Evolutionary conservation across 2,113 vertebrate species (phyloP).

Genomic region (Melanostigma gelatinosum): DNA sequence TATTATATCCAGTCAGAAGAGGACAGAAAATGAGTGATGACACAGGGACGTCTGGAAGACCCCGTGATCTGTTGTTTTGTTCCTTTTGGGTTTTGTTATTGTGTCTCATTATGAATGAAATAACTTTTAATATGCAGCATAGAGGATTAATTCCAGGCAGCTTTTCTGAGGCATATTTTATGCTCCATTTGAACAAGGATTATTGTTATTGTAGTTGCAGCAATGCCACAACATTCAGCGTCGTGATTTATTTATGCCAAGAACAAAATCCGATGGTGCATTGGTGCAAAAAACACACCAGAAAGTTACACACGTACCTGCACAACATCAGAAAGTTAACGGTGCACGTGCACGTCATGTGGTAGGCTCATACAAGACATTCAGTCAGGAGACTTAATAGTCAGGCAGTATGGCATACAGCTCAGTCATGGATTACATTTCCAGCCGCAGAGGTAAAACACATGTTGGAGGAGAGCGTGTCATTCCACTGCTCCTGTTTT

Average conservation of each 20-base stretch:
- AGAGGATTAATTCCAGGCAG: not conserved
- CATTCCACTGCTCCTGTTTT: slow-evolving; percentile 31
- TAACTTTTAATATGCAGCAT: slow-evolving; percentile 18
- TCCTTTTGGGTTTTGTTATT: slow-evolving; percentile 30
- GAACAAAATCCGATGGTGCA: not conserved
- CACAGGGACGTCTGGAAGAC: slow-evolving; percentile 44
- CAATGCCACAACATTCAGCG: not conserved
- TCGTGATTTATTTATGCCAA: not conserved
- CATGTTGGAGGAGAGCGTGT: slow-evolving; percentile 42
- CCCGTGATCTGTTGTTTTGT: slow-evolving; percentile 20
- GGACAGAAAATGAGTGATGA: slow-evolving; percentile 25
- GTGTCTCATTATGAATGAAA: slow-evolving; percentile 13
- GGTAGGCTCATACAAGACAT: not conserved
- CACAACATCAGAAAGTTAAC: not conserved
- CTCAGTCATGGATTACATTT: slow-evolving; percentile 55
- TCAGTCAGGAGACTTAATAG: not conserved
- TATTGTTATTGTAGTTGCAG: not conserved
- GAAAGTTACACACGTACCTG: too few relatives aligned
- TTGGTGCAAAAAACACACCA: not conserved
- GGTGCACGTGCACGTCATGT: not conserved
- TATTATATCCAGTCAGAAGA: slow-evolving; percentile 32
- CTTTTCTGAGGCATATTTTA: not conserved
- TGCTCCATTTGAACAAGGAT: not conserved
- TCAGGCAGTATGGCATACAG: slow-evolving; percentile 14
- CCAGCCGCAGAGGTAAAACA: slow-evolving; percentile 45